Percentiles rank a stretch among this genome's conserved stretches.
phyloP scores from a whole-genome alignment of 2,888 invertebrate species.

The Sarcophaga caerulescens region DNA sequence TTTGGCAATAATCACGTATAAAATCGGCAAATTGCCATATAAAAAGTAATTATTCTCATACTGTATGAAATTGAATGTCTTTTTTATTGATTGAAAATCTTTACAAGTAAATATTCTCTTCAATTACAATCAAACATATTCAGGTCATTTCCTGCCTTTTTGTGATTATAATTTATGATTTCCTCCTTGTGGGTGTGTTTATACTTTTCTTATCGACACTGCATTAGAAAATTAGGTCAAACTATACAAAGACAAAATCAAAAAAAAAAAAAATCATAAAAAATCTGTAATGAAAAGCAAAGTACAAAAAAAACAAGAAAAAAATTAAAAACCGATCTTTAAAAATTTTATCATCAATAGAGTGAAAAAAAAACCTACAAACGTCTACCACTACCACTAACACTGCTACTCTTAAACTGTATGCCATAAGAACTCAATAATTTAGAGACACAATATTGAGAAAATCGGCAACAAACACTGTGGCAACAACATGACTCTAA shows the following conservation, averaged over 20 bases:
- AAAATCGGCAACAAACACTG: conserved; percentile 20
- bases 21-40: too few relatives aligned
- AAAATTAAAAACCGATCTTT: conserved; percentile 12
- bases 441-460: conserved; percentile 2
- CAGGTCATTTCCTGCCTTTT: neutral
- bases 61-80: neutral
- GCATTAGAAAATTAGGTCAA: conserved; percentile 30
- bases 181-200: neutral
- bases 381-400: neutral
- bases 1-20: too few relatives aligned
- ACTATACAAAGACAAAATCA: neutral
- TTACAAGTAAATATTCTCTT: neutral
- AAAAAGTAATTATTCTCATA: too few relatives aligned
- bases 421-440: conserved; percentile 28
- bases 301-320: neutral
- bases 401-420: neutral
- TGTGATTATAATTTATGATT: conserved; percentile 14
- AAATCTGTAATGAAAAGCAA: too few relatives aligned
- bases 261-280: too few relatives aligned
- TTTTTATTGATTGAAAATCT: neutral
- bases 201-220: neutral
- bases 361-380: conserved; percentile 1
- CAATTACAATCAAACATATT: neutral
- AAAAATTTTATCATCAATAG: conserved; percentile 30
- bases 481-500: conserved; percentile 51